These are phyloP conservation scores for Nyctibius grandis DNA, from an alignment of 2,797 vertebrate genomes.

Conservation along the genomic window DNA sequence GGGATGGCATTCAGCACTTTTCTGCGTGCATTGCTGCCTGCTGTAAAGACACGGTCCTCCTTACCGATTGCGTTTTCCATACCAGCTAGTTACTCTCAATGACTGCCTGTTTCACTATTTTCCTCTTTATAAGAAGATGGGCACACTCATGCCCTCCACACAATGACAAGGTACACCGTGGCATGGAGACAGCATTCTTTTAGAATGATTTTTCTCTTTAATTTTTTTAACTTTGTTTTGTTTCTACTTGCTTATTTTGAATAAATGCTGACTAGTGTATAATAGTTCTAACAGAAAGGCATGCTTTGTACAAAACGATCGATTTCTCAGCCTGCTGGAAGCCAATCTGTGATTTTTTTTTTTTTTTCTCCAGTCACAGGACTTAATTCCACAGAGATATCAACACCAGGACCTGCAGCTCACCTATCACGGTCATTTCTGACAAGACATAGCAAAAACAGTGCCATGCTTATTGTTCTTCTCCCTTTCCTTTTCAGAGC, in stretches of 20 bases:
- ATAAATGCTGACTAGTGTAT: neutral
- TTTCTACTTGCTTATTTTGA: neutral
- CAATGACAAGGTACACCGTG: neutral
- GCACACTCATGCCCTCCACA: neutral
- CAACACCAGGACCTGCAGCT: neutral
- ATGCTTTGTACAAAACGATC: neutral
- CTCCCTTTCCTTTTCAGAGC: neutral
- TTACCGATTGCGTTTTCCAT: neutral
- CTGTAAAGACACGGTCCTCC: neutral
- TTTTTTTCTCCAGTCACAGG: neutral
- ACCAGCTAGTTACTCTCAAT: neutral
- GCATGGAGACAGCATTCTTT: neutral
- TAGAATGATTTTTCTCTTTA: neutral
- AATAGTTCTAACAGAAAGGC: neutral
- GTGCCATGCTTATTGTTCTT: neutral
- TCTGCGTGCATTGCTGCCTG: neutral
- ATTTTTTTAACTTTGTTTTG: neutral
- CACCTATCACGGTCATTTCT: neutral
- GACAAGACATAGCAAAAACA: neutral
- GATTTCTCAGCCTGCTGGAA: neutral
- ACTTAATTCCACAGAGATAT: neutral
- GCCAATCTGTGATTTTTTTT: neutral
- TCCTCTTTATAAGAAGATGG: neutral
- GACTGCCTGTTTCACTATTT: neutral
- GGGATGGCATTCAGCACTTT: neutral